Conservation (phyloP, 2,113 vertebrate species). For the Tetraodon nigroviridis region DNA sequence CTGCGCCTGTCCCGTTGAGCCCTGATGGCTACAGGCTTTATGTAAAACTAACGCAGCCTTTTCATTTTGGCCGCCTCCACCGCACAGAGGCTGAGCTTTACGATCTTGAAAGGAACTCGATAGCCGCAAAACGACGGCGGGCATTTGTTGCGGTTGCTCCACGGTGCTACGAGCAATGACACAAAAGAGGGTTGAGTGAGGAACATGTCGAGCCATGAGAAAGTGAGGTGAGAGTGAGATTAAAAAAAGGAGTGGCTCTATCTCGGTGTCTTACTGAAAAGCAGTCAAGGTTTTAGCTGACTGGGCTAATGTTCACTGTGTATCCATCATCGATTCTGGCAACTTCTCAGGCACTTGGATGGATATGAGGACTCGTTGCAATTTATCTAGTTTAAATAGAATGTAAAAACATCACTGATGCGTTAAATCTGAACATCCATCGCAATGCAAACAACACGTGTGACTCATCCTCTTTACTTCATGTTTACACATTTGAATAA, state of each 20-base stretch:
- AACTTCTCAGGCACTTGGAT: slow-evolving; percentile 52
- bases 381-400: slow-evolving; percentile 41
- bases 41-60: slow-evolving; percentile 74
- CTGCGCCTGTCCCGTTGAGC: slow-evolving; percentile 64
- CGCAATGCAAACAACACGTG: too few relatives aligned
- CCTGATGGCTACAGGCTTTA: slow-evolving; percentile 70
- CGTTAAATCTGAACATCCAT: too few relatives aligned
- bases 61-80: slow-evolving; percentile 68
- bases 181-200: slow-evolving; percentile 30
- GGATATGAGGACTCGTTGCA: slow-evolving; percentile 49
- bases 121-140: slow-evolving; percentile 58
- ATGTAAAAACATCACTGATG: too few relatives aligned
- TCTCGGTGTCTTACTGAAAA: slow-evolving; percentile 46
- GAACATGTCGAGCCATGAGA: slow-evolving; percentile 46
- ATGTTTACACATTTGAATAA: too few relatives aligned
- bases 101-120: slow-evolving; percentile 60
- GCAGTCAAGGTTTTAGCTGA: slow-evolving; percentile 57
- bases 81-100: slow-evolving; percentile 51
- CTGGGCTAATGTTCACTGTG: slow-evolving; percentile 44
- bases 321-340: slow-evolving; percentile 52
- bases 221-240: slow-evolving; percentile 48
- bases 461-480: too few relatives aligned
- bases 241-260: slow-evolving; percentile 45
- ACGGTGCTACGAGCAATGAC: slow-evolving; percentile 51
- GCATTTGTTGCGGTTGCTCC: slow-evolving; percentile 43